Conservation (phyloP, 2,797 vertebrate species). For the Chaetodon trifasciatus region DNA sequence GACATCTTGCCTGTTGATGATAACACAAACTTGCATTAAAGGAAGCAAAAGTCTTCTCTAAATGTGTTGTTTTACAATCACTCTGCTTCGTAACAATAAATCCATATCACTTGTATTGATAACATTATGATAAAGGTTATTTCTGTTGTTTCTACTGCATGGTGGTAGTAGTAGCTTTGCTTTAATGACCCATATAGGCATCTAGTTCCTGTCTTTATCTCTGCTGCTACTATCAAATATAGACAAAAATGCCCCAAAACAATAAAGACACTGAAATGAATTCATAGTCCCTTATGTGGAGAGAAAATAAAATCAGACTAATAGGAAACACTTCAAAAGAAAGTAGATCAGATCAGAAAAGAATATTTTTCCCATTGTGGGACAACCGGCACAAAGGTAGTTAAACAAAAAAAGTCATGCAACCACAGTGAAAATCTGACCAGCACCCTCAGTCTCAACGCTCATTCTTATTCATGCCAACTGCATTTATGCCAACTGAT, state of each 20-base stretch:
- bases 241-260: not conserved
- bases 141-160: not conserved
- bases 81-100: not conserved
- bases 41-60: not conserved
- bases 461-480: conserved; percentile 13
- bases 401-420: not conserved
- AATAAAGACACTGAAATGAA: not conserved
- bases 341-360: not conserved
- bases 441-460: not conserved
- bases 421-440: not conserved
- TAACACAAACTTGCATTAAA: not conserved
- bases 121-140: not conserved
- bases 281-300: not conserved
- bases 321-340: not conserved
- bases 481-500: not conserved
- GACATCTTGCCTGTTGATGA: conserved; percentile 14
- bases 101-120: not conserved
- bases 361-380: not conserved
- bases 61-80: not conserved
- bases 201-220: not conserved
- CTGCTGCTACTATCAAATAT: not conserved
- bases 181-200: not conserved
- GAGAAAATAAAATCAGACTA: not conserved
- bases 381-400: not conserved
- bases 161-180: not conserved